Conservation (phyloP, 2,888 invertebrate genomes). For the Lasioglossum villosulum region DNA sequence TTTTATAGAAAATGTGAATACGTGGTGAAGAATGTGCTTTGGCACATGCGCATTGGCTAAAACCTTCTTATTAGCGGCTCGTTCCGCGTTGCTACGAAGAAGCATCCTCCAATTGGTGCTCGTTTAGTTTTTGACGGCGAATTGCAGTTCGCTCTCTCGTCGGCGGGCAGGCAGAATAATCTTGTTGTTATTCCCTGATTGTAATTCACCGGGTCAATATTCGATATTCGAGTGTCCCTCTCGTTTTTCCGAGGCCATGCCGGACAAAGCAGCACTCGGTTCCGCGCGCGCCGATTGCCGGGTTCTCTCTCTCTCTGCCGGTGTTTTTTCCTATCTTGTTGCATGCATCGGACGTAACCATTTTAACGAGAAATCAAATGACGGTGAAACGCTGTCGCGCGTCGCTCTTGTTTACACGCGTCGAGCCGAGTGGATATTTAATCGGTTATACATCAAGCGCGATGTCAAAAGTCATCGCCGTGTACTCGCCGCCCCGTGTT, state of each 20-base stretch:
- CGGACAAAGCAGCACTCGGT: background rate
- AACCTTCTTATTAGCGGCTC: background rate
- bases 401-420: constrained; percentile 40
- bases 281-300: background rate
- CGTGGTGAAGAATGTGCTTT: too few relatives aligned
- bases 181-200: constrained; percentile 24
- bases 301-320: background rate
- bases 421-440: constrained; percentile 35
- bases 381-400: constrained; percentile 15
- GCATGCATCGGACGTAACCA: constrained; percentile 21
- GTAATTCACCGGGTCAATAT: constrained; percentile 34
- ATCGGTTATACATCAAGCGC: constrained; percentile 36
- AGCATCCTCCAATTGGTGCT: background rate
- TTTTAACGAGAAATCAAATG: constrained; percentile 47
- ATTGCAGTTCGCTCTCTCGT: background rate
- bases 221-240: constrained; percentile 1
- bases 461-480: constrained; percentile 22
- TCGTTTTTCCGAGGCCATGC: background rate
- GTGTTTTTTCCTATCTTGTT: background rate
- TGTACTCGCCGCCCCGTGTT: background rate
- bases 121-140: background rate
- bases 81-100: background rate
- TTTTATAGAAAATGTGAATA: too few relatives aligned
- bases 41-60: too few relatives aligned
- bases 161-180: background rate